These are phyloP conservation scores for Protodeltote pygarga DNA, from an alignment of 2,888 invertebrate genomes.

Conservation along the genomic window DNA sequence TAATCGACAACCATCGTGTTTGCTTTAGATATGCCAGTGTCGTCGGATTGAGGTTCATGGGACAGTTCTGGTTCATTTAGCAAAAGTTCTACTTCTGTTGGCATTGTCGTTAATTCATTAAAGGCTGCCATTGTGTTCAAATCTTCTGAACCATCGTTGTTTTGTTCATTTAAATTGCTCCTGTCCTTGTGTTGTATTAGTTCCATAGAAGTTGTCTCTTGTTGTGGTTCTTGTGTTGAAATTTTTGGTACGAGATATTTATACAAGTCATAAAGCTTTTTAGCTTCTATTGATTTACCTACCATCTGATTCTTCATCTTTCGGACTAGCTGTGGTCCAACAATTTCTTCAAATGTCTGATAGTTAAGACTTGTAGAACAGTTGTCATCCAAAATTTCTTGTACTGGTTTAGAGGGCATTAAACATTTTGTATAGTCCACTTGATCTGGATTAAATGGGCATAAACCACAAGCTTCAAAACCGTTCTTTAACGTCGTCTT, in stretches of 20 bases:
- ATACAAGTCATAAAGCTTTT: slow-evolving; percentile 29
- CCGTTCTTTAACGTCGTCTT: slow-evolving; percentile 26
- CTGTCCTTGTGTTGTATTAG: slow-evolving; percentile 23
- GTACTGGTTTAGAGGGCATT: slow-evolving; percentile 24
- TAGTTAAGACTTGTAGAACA: slow-evolving; percentile 29
- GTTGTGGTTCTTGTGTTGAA: slow-evolving; percentile 21
- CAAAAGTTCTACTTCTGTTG: slow-evolving; percentile 31
- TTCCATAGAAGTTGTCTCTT: slow-evolving; percentile 30
- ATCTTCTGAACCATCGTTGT: slow-evolving; percentile 29
- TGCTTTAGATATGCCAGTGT: slow-evolving; percentile 31
- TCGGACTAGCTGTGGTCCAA: slow-evolving; percentile 32
- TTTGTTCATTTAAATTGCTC: slow-evolving; percentile 31
- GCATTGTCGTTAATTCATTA: slow-evolving; percentile 35
- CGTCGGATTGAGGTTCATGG: slow-evolving; percentile 34
- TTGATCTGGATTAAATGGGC: slow-evolving; percentile 36
- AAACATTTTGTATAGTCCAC: slow-evolving; percentile 35
- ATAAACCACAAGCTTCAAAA: slow-evolving; percentile 31
- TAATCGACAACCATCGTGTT: slow-evolving; percentile 35
- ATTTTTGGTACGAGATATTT: slow-evolving; percentile 23
- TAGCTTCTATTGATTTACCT: slow-evolving; percentile 29
- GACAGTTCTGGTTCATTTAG: slow-evolving; percentile 33
- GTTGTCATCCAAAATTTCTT: slow-evolving; percentile 26
- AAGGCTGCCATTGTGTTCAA: slow-evolving; percentile 25
- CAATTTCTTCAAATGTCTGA: slow-evolving; percentile 32
- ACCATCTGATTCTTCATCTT: slow-evolving; percentile 28